Conservation (phyloP, 1,140 invertebrate genomes). For the Anastrepha obliqua region DNA sequence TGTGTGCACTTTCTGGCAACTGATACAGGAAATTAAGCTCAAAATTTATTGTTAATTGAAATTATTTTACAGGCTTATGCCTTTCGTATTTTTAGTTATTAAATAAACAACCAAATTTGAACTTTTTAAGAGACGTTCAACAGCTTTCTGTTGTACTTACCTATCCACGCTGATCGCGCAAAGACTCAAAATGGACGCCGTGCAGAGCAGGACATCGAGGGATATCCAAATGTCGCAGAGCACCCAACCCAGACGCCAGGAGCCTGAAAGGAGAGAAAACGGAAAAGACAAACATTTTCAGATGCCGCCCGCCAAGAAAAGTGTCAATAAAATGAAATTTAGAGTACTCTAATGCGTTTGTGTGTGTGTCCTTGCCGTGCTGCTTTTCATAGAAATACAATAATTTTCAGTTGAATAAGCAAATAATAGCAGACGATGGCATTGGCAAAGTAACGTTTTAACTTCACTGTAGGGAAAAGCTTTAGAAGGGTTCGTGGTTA, state of each 20-base stretch:
- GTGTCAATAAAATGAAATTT: not conserved
- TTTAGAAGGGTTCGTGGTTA: no score
- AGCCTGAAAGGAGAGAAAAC: constrained; percentile 76
- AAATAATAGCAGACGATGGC: no score
- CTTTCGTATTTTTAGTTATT: not conserved
- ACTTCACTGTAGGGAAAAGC: no score
- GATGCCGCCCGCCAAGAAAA: not conserved
- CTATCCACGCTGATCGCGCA: constrained; percentile 89
- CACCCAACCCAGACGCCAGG: constrained; percentile 85
- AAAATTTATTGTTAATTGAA: not conserved
- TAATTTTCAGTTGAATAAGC: no score
- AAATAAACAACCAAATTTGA: not conserved
- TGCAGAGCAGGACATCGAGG: constrained; percentile 93
- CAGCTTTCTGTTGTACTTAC: constrained; percentile 62
- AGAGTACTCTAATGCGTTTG: not conserved
- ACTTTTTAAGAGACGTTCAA: not conserved
- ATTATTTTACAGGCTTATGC: not conserved
- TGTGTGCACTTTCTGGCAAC: not conserved
- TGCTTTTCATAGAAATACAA: no score
- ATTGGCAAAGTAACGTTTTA: no score
- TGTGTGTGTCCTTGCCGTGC: no score
- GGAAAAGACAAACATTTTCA: not conserved
- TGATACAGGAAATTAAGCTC: not conserved
- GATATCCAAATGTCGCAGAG: constrained; percentile 94
- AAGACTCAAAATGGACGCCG: constrained; percentile 86